A percentile compares a stretch with the other conserved stretches of the same genome.
Conservation (phyloP, 2,797 vertebrate genomes). For the Erpetoichthys calabaricus region DNA sequence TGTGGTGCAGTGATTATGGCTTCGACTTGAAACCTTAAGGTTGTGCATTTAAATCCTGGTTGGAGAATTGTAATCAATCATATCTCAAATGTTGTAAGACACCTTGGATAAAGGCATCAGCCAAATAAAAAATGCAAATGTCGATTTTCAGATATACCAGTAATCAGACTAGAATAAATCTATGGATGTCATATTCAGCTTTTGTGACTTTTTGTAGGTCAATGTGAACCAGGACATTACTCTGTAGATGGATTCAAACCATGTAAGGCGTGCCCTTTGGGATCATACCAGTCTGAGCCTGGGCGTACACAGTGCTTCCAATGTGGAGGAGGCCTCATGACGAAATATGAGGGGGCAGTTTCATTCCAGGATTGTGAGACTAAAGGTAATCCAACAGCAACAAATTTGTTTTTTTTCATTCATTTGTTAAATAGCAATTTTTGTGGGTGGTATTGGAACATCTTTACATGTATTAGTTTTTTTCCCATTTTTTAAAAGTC, state of each 20-base stretch:
- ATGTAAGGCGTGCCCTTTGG: constrained; percentile 63
- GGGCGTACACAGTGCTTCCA: constrained; percentile 80
- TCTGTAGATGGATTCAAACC: constrained; percentile 79
- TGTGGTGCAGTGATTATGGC: too few species aligned
- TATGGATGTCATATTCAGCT: background rate
- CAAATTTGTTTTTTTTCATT: background rate
- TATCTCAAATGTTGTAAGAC: too few species aligned
- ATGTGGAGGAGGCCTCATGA: constrained; percentile 81
- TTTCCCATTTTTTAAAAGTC: too few species aligned
- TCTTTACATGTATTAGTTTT: too few species aligned
- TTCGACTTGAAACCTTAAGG: too few species aligned
- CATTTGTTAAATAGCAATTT: background rate
- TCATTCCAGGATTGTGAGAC: constrained; percentile 91
- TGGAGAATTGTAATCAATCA: too few species aligned
- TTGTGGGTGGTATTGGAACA: background rate
- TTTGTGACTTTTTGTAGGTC: constrained; percentile 45
- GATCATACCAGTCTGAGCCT: constrained; percentile 73
- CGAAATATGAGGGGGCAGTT: constrained; percentile 62
- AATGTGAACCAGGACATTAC: constrained; percentile 76
- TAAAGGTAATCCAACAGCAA: constrained; percentile 59
- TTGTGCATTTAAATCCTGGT: too few species aligned
- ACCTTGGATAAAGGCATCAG: too few species aligned
- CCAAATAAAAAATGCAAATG: too few species aligned
- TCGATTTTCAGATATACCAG: background rate
- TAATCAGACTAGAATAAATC: constrained; percentile 2